Evolutionary conservation across 2,113 vertebrate species (phyloP).

Genomic region (Sander lucioperca): DNA sequence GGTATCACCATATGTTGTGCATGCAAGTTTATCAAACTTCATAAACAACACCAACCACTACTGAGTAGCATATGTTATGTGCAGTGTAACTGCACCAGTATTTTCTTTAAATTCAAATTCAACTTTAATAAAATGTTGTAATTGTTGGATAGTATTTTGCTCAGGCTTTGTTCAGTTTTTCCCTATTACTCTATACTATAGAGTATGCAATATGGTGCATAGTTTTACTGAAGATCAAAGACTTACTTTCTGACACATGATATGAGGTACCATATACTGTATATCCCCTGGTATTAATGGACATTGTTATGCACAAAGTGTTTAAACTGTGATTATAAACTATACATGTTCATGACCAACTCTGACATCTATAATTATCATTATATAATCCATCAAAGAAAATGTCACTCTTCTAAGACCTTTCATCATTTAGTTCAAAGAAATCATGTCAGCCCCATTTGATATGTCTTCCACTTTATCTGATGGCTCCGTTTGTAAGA

Average conservation of each 20-base stretch:
- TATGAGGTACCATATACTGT: not conserved
- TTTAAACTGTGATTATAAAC: slow-evolving; percentile 59
- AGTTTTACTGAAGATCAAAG: slow-evolving; percentile 46
- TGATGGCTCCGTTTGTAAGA: slow-evolving; percentile 66
- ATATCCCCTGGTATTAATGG: slow-evolving; percentile 19
- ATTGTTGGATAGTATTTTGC: not conserved
- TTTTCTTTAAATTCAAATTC: not conserved
- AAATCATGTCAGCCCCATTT: slow-evolving; percentile 49
- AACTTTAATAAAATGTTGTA: not conserved
- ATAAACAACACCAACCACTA: not conserved
- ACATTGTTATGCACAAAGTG: slow-evolving; percentile 44
- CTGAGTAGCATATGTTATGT: not conserved
- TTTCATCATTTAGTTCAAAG: slow-evolving; percentile 79
- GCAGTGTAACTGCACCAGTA: not conserved
- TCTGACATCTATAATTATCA: slow-evolving; percentile 69
- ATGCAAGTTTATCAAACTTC: not conserved
- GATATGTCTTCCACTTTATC: slow-evolving; percentile 67
- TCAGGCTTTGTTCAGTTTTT: not conserved
- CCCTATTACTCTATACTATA: not conserved
- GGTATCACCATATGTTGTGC: slow-evolving; percentile 23
- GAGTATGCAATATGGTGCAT: not conserved
- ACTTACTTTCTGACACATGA: slow-evolving; percentile 12
- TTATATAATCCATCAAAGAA: slow-evolving; percentile 79
- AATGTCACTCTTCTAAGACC: slow-evolving; percentile 61
- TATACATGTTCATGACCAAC: slow-evolving; percentile 60